A percentile compares a stretch with the other conserved stretches of the same genome.
Evolutionary conservation across 2,797 vertebrate species (phyloP).

Genomic region (Esox masquinongy): DNA sequence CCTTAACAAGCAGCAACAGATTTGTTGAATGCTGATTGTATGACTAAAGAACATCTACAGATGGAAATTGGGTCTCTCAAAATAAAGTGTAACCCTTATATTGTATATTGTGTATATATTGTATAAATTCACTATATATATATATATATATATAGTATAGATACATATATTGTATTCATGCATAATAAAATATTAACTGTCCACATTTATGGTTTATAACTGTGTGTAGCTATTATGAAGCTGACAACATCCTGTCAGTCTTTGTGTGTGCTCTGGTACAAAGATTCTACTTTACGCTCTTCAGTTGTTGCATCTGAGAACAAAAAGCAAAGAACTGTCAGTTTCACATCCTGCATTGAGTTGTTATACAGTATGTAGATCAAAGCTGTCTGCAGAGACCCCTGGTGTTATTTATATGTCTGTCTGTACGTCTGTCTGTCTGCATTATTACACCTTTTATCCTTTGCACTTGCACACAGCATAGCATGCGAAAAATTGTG

Average conservation of each 20-base stretch:
- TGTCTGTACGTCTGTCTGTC: background rate
- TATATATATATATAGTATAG: too few relatives aligned
- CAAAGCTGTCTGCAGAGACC: background rate
- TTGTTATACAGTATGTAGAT: background rate
- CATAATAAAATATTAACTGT: background rate
- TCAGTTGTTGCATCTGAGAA: slow-evolving; percentile 28
- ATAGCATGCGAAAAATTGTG: background rate
- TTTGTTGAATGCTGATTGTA: too few relatives aligned
- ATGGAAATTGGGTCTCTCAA: too few relatives aligned
- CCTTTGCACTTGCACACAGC: background rate
- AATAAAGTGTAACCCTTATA: too few relatives aligned
- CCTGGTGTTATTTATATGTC: background rate
- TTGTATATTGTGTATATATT: too few relatives aligned
- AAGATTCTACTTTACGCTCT: fast-evolving
- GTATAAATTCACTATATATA: too few relatives aligned
- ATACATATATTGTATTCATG: background rate
- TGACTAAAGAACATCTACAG: too few relatives aligned
- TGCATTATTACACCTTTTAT: background rate
- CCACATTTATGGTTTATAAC: background rate
- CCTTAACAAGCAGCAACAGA: too few relatives aligned
- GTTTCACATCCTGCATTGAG: background rate
- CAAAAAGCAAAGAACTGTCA: slow-evolving; percentile 9
- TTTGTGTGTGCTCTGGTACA: background rate
- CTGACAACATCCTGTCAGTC: background rate
- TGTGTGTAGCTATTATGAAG: background rate